Evolutionary conservation across 2,113 vertebrate genomes (phyloP), one percentile per base, ranked within the genome.

Genomic region (Tor tambroides): DNA sequence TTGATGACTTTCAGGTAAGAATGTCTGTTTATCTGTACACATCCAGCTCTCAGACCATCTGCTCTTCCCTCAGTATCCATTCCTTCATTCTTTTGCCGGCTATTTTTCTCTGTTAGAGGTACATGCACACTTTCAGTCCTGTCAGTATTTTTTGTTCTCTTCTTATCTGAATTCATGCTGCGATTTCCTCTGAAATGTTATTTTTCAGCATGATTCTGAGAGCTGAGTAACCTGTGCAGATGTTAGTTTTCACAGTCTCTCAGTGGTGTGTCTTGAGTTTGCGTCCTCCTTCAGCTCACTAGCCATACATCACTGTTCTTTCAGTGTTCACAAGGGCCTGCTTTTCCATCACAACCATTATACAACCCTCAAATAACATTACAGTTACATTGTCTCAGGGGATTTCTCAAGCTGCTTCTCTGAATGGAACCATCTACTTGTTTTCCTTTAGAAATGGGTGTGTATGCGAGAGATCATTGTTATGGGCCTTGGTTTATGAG

Each of bases 1-100:
- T 95, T 0, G 98, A 99, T 38, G 98, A 99, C 93, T 99, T 99
- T 90, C 97, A 98, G 96, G 98, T 98, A 91, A 91, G 87, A 74
- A 26, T 26, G n/a, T 61, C 14, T 35, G 35, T 49, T 74, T 63
- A 6, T 49, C 23, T 51, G 3, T 17, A 14, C 12, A 35, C 28
- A 35, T 82, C 26, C 32, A 72, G 14, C 35, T 71, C 28, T 59
- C 49, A 71, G 6, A 15, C 23, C n/a, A 59, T 85, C 75, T 51
- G 56, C 30, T 78, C 28, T 28, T 10, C 51, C 21, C 12, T 49
- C 11, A 35, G 14, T 75, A 26, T 43, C 32, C 83, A 28, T 59
- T 26, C 49, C 46, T 74, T 5, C 17, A 69, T 74, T 43, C 3
- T 10, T 72, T 1, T 30, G 54, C 7, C 1, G 3, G 5, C 1